phyloP scores from a whole-genome alignment of 1,140 invertebrate genomes.

The Drosophila willistoni region DNA sequence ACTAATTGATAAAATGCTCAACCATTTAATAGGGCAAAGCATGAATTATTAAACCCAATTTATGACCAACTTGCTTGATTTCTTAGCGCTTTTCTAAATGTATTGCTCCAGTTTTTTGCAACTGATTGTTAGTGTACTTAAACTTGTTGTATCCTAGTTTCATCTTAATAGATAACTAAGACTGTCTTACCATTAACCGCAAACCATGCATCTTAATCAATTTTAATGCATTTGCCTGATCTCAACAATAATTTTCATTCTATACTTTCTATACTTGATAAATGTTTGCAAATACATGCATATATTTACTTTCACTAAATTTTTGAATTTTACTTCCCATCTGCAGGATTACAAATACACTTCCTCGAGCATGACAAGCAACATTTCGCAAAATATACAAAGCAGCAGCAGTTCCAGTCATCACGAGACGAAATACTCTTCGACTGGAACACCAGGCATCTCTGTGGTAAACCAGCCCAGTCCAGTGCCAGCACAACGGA shows the following conservation, averaged over 20 bases:
- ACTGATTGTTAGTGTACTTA: no score
- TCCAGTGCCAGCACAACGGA: constrained; percentile 85
- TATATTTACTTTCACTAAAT: neutral
- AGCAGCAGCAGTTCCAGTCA: constrained; percentile 64
- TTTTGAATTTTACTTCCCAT: neutral
- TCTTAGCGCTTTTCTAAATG: no score
- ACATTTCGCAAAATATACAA: constrained; percentile 76
- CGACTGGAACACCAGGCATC: constrained; percentile 64
- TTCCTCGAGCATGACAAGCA: constrained; percentile 72
- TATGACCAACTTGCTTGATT: no score
- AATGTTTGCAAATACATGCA: neutral
- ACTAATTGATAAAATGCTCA: no score
- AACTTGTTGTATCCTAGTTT: constrained; percentile 11
- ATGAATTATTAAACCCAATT: no score
- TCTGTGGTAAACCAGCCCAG: constrained; percentile 83
- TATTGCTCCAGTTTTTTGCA: no score
- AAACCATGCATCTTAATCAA: constrained; percentile 21
- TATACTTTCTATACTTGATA: constrained; percentile 5
- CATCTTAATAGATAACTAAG: neutral
- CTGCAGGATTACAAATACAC: constrained; percentile 69
- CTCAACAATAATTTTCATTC: constrained; percentile 26
- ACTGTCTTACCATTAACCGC: neutral
- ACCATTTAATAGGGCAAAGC: no score
- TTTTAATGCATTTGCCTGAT: constrained; percentile 41
- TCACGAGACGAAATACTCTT: constrained; percentile 83